These are phyloP conservation scores for Enteromius radiatus DNA, from an alignment of 2,797 vertebrate species.

Conservation along the genomic window DNA sequence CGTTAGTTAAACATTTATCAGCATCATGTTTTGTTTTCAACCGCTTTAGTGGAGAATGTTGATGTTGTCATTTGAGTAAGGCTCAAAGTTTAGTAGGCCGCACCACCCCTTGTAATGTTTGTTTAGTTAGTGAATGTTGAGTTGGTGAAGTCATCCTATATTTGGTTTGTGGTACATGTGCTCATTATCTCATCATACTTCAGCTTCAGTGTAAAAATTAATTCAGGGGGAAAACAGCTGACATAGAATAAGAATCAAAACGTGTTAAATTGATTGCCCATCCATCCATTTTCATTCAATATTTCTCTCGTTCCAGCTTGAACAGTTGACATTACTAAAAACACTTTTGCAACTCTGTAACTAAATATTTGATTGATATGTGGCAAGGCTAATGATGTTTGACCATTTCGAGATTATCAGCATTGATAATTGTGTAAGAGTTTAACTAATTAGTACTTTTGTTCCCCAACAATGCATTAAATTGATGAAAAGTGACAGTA, in stretches of 20 bases:
- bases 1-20: constrained; percentile 26
- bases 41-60: not conserved
- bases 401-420: not conserved
- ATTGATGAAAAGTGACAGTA: not conserved
- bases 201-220: not conserved
- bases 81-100: constrained; percentile 25
- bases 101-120: constrained; percentile 32
- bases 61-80: constrained; percentile 11
- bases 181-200: constrained; percentile 18
- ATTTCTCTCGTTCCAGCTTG: not conserved
- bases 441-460: not conserved
- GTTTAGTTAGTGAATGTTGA: constrained; percentile 25
- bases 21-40: constrained; percentile 1
- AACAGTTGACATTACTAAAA: not conserved
- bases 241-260: not conserved
- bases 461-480: not conserved
- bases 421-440: not conserved
- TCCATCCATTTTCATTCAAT: not conserved
- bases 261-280: not conserved
- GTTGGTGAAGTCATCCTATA: constrained; percentile 23
- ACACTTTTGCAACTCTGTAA: not conserved
- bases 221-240: not conserved
- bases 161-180: constrained; percentile 10
- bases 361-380: no score
- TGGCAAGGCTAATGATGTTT: not conserved